Evolutionary conservation across 2,113 vertebrate genomes (phyloP).

Genomic region (Chloebia gouldiae): DNA sequence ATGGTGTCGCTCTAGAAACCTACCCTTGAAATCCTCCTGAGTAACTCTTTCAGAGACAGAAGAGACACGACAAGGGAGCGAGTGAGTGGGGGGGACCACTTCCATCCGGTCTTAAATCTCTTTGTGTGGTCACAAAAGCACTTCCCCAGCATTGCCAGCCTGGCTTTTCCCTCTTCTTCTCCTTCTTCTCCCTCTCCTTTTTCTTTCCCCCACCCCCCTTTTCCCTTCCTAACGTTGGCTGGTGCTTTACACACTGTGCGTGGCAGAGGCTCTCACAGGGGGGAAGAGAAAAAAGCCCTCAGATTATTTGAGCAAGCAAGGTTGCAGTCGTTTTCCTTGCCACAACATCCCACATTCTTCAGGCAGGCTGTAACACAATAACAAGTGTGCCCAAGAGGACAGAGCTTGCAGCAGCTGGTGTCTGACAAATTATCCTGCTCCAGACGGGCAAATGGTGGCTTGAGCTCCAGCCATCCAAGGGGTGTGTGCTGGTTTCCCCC

Average conservation of each 20-base stretch:
- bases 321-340: conserved; percentile 66
- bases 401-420: conserved; percentile 75
- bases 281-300: background rate
- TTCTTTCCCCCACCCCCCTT: background rate
- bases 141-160: background rate
- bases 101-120: conserved; percentile 53
- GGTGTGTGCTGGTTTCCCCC: conserved; percentile 37
- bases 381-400: conserved; percentile 76
- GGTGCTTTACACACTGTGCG: background rate
- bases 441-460: conserved; percentile 72
- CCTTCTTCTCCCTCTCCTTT: background rate
- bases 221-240: background rate
- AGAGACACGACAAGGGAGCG: background rate
- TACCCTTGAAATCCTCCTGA: conserved; percentile 66
- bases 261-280: background rate
- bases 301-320: conserved; percentile 37
- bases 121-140: conserved; percentile 60
- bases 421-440: conserved; percentile 77
- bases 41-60: conserved; percentile 63
- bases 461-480: conserved; percentile 54
- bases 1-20: conserved; percentile 76
- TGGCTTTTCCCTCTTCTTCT: conserved; percentile 20
- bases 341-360: conserved; percentile 69
- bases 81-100: background rate
- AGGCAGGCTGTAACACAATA: conserved; percentile 74